These are phyloP conservation scores for Hiodon alosoides DNA, from an alignment of 2,113 vertebrate genomes.

Conservation along the genomic window DNA sequence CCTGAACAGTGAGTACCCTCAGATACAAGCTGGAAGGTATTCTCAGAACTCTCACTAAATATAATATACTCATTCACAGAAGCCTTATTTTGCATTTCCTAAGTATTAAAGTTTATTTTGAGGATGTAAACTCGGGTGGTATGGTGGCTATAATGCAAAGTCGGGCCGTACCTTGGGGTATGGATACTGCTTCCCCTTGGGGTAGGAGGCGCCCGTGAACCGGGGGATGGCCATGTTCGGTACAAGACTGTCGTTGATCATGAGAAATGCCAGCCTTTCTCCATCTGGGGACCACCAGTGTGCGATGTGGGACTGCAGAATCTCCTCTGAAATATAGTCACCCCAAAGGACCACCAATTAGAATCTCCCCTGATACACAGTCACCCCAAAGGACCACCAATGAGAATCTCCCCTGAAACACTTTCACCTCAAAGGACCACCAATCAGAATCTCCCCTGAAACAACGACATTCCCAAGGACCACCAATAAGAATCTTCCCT, in stretches of 20 bases:
- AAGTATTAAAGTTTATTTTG: neutral
- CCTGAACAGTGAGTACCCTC: too few relatives aligned
- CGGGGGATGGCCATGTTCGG: constrained; percentile 87
- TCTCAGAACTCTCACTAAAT: too few relatives aligned
- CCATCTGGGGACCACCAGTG: constrained; percentile 98
- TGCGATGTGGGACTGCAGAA: constrained; percentile 82
- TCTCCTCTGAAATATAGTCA: constrained; percentile 73
- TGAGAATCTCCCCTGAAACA: constrained; percentile 81
- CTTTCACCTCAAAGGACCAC: constrained; percentile 9
- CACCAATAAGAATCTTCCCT: constrained; percentile 97
- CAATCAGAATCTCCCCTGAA: neutral
- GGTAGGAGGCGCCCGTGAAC: constrained; percentile 79
- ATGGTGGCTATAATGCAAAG: neutral
- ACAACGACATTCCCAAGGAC: too few relatives aligned
- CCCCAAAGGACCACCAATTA: neutral
- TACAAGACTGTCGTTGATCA: constrained; percentile 87
- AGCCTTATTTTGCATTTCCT: neutral
- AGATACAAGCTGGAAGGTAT: too few relatives aligned
- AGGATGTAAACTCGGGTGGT: neutral
- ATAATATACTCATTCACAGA: constrained; percentile 19
- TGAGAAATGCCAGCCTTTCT: constrained; percentile 86
- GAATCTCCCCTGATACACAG: constrained; percentile 8
- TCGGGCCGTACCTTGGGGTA: constrained; percentile 81
- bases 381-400: neutral
- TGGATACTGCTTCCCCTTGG: constrained; percentile 75